Evolutionary conservation across 2,113 vertebrate genomes (phyloP), one percentile per base, ranked within the genome.

Genomic region (Struthio camelus): DNA sequence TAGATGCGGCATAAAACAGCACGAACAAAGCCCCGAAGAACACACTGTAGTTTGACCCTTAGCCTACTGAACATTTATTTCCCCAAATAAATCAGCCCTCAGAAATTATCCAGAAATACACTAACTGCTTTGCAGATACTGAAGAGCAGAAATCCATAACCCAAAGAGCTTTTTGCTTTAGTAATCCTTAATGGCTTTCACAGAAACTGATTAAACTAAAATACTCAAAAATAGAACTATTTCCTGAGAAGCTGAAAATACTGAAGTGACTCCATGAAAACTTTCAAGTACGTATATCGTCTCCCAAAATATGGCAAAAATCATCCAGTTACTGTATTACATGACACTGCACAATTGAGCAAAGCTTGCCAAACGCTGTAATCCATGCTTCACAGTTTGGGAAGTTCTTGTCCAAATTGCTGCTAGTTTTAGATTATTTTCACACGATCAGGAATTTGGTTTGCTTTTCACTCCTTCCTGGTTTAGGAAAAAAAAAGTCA

Each of bases 261-360:
- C 78, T 81, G 78, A 87, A 81, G 75, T 95, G 67, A 80, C 80
- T 88, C 38, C 67, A 85, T 34, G 38, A 71, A 85, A 86, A 64
- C 67, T 81, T 96, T 94, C 72, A 88, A 80, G 53, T 59, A 46
- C 28, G 91, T 86, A 73, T 59, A 77, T 22, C 73, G 67, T 36
- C 69, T 77, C 77, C 32, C 44, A 88, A 95, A 97, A 93, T 77
- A 79, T 42, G 61, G 83, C 17, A 92, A 84, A 84, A 94, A 67
- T 71, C 65, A 88, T 93, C 56, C 88, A 94, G 81, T 85, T 96
- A 95, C 93, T 89, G 90, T 93, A 76, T 78, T 94, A 81, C 93
- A 83, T 65, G 81, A 87, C 58, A 53, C 30, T 59, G 69, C 27
- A 93, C 59, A 84, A 76, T 48, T 13, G 5, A 56, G 64, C 18